phyloP scores from a whole-genome alignment of 2,797 vertebrate genomes.

The Anguilla obscura region DNA sequence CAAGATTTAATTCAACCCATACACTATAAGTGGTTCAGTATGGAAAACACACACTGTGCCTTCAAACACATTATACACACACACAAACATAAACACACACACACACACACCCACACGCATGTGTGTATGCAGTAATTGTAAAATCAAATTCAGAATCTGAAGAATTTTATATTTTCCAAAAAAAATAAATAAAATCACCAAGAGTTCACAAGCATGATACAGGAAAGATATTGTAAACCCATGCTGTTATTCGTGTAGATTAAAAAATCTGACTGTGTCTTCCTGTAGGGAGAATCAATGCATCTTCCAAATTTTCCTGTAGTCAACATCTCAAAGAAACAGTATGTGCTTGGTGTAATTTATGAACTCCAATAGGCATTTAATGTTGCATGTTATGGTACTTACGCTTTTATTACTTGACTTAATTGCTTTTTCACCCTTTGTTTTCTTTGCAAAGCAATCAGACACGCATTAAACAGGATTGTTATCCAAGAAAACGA shows the following conservation, averaged over 20 bases:
- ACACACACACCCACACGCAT: too few species aligned
- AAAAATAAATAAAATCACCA: background rate
- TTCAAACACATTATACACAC: background rate
- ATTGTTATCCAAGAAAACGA: slow-evolving; percentile 40
- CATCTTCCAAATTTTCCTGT: slow-evolving; percentile 42
- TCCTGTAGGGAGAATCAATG: slow-evolving; percentile 4
- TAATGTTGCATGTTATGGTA: slow-evolving; percentile 76
- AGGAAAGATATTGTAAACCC: background rate
- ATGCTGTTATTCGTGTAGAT: slow-evolving; percentile 18
- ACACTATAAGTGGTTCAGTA: background rate
- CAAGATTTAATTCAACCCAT: background rate
- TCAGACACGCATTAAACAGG: slow-evolving; percentile 54
- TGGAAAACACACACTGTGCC: background rate
- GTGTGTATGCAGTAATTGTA: background rate
- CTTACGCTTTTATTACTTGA: slow-evolving; percentile 62
- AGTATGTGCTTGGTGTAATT: slow-evolving; percentile 64
- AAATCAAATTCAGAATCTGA: background rate
- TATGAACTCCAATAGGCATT: slow-evolving; percentile 64
- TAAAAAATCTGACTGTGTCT: background rate
- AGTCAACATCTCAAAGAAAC: slow-evolving; percentile 58
- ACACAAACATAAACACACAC: background rate
- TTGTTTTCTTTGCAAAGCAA: slow-evolving; percentile 69
- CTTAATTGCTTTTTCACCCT: slow-evolving; percentile 73
- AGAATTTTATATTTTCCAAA: background rate
- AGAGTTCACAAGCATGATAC: background rate